Percentiles rank a stretch among this genome's conserved stretches.
These are phyloP conservation scores for Bos taurus DNA, from an alignment of 2,113 vertebrate species.

Conservation along the genomic window DNA sequence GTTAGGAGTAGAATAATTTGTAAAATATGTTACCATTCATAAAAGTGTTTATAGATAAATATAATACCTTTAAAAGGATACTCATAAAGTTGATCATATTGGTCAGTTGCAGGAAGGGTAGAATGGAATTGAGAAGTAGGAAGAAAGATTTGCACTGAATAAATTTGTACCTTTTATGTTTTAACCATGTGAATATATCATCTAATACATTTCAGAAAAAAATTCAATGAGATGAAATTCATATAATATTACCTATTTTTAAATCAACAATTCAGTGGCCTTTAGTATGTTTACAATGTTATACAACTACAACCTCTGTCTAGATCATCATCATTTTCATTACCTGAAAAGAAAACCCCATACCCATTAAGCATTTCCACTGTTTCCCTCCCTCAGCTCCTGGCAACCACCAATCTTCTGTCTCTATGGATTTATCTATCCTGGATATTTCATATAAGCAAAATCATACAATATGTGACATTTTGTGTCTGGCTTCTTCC, in stretches of 20 bases:
- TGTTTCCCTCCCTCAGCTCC: not conserved
- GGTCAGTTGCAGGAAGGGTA: not conserved
- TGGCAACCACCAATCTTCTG: not conserved
- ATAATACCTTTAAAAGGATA: not conserved
- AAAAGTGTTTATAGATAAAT: not conserved
- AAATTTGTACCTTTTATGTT: not conserved
- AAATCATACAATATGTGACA: not conserved
- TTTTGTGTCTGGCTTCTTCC: not conserved
- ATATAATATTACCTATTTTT: not conserved
- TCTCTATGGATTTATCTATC: not conserved
- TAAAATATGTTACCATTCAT: not conserved
- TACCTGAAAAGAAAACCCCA: not conserved
- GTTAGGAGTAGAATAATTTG: not conserved
- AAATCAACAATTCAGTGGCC: not conserved
- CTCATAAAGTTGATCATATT: not conserved
- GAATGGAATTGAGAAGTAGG: not conserved
- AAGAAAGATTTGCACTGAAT: not conserved
- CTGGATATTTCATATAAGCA: not conserved
- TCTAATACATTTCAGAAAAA: not conserved
- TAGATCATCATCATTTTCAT: not conserved
- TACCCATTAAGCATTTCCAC: not conserved
- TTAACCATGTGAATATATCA: not conserved
- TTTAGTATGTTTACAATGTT: not conserved
- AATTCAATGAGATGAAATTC: not conserved
- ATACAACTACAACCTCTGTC: not conserved